phyloP scores from a whole-genome alignment of 2,797 vertebrate species.

The Picus viridis region DNA sequence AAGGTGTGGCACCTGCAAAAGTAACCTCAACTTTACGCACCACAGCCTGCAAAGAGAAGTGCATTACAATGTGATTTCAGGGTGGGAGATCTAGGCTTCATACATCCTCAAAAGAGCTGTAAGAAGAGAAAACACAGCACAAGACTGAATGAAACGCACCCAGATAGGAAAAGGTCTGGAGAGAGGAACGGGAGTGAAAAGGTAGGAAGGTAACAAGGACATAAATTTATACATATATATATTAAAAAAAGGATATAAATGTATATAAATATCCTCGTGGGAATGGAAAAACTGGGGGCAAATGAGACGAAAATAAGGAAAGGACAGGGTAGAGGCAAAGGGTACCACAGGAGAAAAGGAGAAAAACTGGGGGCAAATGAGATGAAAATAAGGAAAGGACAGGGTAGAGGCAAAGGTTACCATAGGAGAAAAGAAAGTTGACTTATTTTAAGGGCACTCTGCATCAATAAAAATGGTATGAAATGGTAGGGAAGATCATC shows the following conservation, averaged over 20 bases:
- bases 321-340: not conserved
- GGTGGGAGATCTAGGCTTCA: not conserved
- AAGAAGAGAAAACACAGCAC: not conserved
- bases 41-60: not conserved
- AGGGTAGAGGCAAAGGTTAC: not conserved
- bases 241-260: too few species aligned
- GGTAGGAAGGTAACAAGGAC: not conserved
- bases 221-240: not conserved
- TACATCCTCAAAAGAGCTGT: not conserved
- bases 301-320: not conserved
- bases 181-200: not conserved
- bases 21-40: not conserved
- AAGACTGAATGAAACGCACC: not conserved
- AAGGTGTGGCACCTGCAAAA: slow-evolving; percentile 15
- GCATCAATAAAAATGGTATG: not conserved
- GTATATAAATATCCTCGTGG: not conserved
- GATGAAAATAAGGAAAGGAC: not conserved
- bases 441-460: not conserved
- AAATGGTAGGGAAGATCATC: not conserved
- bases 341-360: not conserved
- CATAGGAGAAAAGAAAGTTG: not conserved
- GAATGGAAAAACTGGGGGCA: not conserved
- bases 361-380: not conserved
- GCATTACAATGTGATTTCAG: not conserved
- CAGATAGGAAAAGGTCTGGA: not conserved